A percentile compares a stretch with the other conserved stretches of the same genome.
Evolutionary conservation across 1,140 invertebrate species (phyloP).

Genomic region (Camponotus pennsylvanicus): DNA sequence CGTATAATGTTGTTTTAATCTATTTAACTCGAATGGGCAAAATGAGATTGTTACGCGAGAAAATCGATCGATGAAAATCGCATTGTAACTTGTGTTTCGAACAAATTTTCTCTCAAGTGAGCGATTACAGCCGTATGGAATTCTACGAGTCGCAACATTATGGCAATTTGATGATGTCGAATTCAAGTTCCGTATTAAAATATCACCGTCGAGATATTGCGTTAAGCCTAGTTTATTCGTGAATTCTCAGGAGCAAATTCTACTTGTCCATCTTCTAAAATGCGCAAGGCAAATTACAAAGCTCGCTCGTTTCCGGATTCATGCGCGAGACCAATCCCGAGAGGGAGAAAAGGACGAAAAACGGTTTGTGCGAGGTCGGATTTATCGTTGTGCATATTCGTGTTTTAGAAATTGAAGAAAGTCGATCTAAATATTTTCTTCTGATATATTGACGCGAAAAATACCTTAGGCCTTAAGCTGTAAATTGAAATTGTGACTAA

Average conservation of each 20-base stretch:
- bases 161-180: conserved; percentile 35
- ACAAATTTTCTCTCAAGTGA: conserved; percentile 3
- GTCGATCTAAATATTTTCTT: background rate
- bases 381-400: background rate
- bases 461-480: background rate
- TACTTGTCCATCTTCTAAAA: conserved; percentile 46
- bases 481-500: background rate
- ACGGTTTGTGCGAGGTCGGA: background rate
- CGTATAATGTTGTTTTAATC: background rate
- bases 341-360: background rate
- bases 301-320: background rate
- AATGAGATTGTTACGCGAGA: background rate
- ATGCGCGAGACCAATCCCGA: background rate
- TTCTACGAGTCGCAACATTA: conserved; percentile 53
- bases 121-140: conserved; percentile 17
- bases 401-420: background rate
- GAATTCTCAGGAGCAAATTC: conserved; percentile 28
- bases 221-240: conserved; percentile 11
- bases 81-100: background rate
- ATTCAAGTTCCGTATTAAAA: conserved; percentile 20
- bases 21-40: conserved; percentile 12
- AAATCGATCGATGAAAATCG: background rate
- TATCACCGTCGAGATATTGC: conserved; percentile 7
- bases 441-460: background rate
- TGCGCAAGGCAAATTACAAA: conserved; percentile 37